A percentile compares a stretch with the other conserved stretches of the same genome.
phyloP scores from a whole-genome alignment of 2,113 vertebrate genomes.

The Campylomormyrus tamandua region DNA sequence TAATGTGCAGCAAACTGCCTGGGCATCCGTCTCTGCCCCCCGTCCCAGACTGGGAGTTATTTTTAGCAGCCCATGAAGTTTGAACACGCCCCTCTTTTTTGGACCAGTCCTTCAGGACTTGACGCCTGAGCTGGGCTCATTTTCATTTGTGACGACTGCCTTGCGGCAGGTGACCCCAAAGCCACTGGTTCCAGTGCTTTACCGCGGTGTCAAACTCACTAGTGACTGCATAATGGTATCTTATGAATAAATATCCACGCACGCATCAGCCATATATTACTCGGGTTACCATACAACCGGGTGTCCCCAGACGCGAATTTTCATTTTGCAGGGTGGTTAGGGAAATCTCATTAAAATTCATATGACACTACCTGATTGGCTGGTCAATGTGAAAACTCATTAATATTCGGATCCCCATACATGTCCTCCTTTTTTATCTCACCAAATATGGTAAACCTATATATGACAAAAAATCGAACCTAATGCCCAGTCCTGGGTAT shows the following conservation, averaged over 20 bases:
- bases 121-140: conserved; percentile 21
- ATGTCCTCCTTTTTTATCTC: no score
- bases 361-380: no score
- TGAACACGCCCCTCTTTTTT: not conserved
- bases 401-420: no score
- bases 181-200: conserved; percentile 18
- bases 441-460: no score
- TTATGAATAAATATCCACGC: conserved; percentile 28
- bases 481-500: not conserved
- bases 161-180: not conserved
- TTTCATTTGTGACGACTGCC: conserved; percentile 19
- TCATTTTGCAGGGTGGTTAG: no score
- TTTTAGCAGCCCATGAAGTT: not conserved
- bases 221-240: conserved; percentile 19
- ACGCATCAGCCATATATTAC: not conserved
- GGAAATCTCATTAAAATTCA: no score
- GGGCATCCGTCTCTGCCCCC: not conserved
- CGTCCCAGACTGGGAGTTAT: not conserved
- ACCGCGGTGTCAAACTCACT: conserved; percentile 17
- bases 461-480: not conserved
- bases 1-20: not conserved
- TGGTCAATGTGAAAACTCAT: no score
- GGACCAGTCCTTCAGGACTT: conserved; percentile 8
- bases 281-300: no score
- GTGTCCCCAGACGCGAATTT: no score